Base-by-base conservation (phyloP, 1,140 invertebrate genomes). In the Rhopalosiphum maidis region DNA sequence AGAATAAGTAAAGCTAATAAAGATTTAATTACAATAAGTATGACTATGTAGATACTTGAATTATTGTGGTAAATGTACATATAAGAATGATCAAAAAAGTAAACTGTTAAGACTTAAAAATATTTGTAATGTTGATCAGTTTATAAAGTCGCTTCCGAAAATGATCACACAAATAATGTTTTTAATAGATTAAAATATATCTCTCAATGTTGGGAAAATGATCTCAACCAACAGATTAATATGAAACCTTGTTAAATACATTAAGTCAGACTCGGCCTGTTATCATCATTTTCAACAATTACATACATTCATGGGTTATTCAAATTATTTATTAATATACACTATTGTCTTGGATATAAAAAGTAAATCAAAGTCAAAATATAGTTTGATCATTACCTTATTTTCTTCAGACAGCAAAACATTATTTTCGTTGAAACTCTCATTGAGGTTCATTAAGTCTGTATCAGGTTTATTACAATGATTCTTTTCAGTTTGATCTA, bases 241-340 rank as follows among this genome's bases (percentile, higher is more conserved):
- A 77, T 55, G n/a, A 43, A 93, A 25, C 11, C 41, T 41, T 30
- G 30, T 93, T 55, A 25, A 60, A 55, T 60, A 87, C 51, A 93
- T 87, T 0, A 54, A 77, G 86, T 93, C 92, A 90, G 43, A 30
- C 86, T 82, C 83, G 86, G 83, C 68, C 54, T 60, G 88, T 82
- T 82, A 83, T 88, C 93, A 89, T 87, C 93, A 87, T 89, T 88
- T 87, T 46, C 93, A 87, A 60, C 48, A 87, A n/a, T 18, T n/a
- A 77, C 15, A 18, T 77, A 77, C 3, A 77, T 77, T 77, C n/a
- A n/a, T 77, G 15, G 15, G n/a, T 77, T n/a, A n/a, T 68, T 77
- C n/a, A n/a, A 77, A 77, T 77, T 6, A n/a, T 77, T 77, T 77
- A 68, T n/a, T n/a, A 68, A 18, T n/a, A 68, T n/a, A 68, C 11